Conservation (phyloP, 2,888 invertebrate species). For the Melikaiella ostensackeni region DNA sequence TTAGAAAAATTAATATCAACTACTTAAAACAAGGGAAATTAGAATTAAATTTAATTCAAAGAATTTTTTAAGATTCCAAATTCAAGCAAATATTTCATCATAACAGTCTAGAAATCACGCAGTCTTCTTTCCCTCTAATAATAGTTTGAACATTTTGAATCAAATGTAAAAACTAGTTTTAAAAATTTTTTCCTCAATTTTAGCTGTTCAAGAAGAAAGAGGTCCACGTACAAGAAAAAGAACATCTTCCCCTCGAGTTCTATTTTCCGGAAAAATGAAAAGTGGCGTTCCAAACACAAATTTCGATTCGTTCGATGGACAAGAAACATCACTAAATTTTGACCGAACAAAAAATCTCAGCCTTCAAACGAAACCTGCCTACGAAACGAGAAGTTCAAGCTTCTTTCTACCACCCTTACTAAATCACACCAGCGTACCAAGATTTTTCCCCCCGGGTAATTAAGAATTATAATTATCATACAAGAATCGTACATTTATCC, state of each 20-base stretch:
- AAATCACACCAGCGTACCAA: conserved; percentile 48
- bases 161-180: not conserved
- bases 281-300: not conserved
- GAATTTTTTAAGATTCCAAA: too few relatives aligned
- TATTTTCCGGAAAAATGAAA: conserved; percentile 15
- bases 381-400: conserved; percentile 37
- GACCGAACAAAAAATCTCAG: not conserved
- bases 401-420: conserved; percentile 48
- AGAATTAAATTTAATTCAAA: too few relatives aligned
- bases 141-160: not conserved
- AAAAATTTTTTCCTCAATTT: not conserved
- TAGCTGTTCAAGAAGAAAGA: conserved; percentile 91
- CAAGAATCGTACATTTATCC: not conserved
- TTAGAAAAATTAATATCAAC: not conserved
- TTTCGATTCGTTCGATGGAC: not conserved
- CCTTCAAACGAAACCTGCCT: not conserved
- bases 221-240: conserved; percentile 83
- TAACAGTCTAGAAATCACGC: too few relatives aligned
- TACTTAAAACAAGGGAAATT: too few relatives aligned
- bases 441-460: conserved; percentile 59
- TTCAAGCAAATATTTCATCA: too few relatives aligned
- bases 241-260: conserved; percentile 26
- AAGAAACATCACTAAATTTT: not conserved
- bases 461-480: not conserved
- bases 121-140: too few relatives aligned